A percentile compares a stretch with the other conserved stretches of the same genome.
Evolutionary conservation across 2,113 vertebrate species (phyloP).

Genomic region (Sebastes fasciatus): DNA sequence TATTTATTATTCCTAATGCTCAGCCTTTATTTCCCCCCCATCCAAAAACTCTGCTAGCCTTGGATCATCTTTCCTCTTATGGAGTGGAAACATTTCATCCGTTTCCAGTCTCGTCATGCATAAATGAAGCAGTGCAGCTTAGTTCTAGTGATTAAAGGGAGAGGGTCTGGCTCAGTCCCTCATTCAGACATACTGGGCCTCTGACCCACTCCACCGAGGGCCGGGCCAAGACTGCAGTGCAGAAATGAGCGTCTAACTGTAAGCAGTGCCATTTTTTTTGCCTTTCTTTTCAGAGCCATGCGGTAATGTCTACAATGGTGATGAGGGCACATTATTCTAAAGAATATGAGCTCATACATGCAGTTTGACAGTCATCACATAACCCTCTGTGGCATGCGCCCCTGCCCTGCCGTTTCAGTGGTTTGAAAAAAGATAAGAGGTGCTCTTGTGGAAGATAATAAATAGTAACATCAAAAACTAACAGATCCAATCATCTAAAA

Average conservation of each 20-base stretch:
- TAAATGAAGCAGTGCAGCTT: conserved; percentile 76
- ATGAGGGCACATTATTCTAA: conserved; percentile 64
- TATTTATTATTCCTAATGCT: conserved; percentile 56
- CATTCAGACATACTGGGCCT: conserved; percentile 57
- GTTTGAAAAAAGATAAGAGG: conserved; percentile 33
- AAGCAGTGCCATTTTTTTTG: conserved; percentile 45
- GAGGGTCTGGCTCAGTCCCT: conserved; percentile 57
- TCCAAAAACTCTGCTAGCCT: conserved; percentile 60
- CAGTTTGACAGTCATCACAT: conserved; percentile 69
- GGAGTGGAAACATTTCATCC: conserved; percentile 76
- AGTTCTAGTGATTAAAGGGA: conserved; percentile 68
- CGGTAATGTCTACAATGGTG: conserved; percentile 63
- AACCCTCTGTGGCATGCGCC: conserved; percentile 73
- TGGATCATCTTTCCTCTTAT: conserved; percentile 74
- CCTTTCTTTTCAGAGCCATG: conserved; percentile 61
- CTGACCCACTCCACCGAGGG: conserved; percentile 53
- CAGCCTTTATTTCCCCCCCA: conserved; percentile 23
- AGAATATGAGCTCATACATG: conserved; percentile 74
- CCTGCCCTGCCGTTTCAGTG: conserved; percentile 61
- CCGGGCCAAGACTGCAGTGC: conserved; percentile 68
- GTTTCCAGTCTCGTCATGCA: conserved; percentile 72
- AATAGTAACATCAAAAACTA: conserved; percentile 33
- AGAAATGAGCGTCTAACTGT: conserved; percentile 53
- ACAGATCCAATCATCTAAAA: conserved; percentile 34
- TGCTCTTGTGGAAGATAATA: conserved; percentile 41